Conservation (phyloP, 1,140 invertebrate genomes). For the Cherax destructor region DNA sequence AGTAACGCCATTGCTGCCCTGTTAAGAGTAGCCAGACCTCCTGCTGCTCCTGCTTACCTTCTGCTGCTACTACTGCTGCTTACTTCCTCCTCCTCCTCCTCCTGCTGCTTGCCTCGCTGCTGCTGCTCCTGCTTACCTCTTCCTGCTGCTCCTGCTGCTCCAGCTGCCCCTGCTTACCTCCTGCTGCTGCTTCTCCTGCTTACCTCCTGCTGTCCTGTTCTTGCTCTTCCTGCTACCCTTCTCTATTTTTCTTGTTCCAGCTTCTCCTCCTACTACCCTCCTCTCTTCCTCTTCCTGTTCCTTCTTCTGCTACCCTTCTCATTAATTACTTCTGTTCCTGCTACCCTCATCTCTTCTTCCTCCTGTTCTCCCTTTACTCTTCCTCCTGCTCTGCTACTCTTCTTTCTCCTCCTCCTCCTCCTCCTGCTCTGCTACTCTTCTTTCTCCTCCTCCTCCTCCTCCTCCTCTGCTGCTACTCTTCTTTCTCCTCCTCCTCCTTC, state of each 20-base stretch:
- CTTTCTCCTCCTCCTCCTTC: not conserved
- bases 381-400: not conserved
- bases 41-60: not conserved
- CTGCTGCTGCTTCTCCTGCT: not conserved
- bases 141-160: constrained; percentile 7
- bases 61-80: not conserved
- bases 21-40: not conserved
- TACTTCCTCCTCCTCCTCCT: not conserved
- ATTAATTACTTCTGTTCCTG: not conserved
- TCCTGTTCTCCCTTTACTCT: not conserved
- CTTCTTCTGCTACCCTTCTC: not conserved
- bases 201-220: not conserved
- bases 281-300: no score
- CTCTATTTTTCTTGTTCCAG: no score
- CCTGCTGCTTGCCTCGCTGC: not conserved
- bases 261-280: no score
- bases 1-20: constrained; percentile 31
- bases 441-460: not conserved
- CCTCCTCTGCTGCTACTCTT: no score
- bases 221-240: not conserved
- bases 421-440: no score
- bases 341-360: not conserved
- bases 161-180: not conserved
- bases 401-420: no score
- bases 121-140: not conserved